Percentiles rank a stretch among this genome's conserved stretches.
phyloP scores from a whole-genome alignment of 2,113 vertebrate genomes.

The Maccullochella peelii region DNA sequence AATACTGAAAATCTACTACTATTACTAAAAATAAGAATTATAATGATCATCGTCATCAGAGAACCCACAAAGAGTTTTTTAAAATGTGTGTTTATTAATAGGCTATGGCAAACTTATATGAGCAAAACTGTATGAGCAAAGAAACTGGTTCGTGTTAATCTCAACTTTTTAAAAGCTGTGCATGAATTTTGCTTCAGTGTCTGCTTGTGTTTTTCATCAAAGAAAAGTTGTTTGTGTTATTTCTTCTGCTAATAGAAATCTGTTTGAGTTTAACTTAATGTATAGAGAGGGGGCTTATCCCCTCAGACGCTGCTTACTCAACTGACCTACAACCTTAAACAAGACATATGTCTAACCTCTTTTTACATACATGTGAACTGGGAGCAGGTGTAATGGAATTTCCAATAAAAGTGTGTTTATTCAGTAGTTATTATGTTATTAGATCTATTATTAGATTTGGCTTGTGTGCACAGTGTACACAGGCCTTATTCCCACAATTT shows the following conservation, averaged over 20 bases:
- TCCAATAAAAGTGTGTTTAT: neutral
- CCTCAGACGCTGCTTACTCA: neutral
- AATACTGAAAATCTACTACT: neutral
- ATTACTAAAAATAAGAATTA: neutral
- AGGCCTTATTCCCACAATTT: neutral
- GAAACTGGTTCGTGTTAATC: neutral
- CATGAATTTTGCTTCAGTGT: neutral
- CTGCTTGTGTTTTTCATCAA: neutral
- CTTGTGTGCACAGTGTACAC: too few relatives aligned
- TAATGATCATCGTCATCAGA: neutral
- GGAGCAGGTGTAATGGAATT: neutral
- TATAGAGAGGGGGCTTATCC: slow-evolving; percentile 41
- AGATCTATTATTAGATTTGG: too few relatives aligned
- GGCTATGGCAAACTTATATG: too few relatives aligned
- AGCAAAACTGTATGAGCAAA: neutral
- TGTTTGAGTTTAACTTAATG: neutral
- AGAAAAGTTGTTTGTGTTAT: neutral
- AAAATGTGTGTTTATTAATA: neutral
- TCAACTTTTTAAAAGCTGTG: neutral
- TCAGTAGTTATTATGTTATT: neutral
- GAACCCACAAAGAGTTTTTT: neutral
- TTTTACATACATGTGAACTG: neutral
- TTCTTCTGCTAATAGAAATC: slow-evolving; percentile 27
- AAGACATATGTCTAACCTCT: neutral
- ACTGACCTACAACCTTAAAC: slow-evolving; percentile 32